Evolutionary conservation across 2,888 invertebrate genomes (phyloP).

Genomic region (Podotricha telesiphe): DNA sequence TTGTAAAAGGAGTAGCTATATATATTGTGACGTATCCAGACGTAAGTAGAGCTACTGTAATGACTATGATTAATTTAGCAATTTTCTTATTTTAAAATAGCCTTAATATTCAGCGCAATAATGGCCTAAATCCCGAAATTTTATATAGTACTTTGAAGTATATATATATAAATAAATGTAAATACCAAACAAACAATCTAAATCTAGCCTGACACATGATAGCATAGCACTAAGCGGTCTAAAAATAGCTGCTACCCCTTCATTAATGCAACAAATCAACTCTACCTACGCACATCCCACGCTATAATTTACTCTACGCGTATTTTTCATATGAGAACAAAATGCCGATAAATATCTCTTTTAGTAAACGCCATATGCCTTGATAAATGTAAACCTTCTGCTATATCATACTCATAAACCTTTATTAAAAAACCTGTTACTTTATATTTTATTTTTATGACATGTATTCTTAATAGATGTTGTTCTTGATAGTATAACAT

Average conservation of each 20-base stretch:
- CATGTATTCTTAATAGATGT: neutral
- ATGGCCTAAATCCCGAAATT: too few relatives aligned
- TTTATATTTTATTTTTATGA: neutral
- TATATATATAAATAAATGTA: too few relatives aligned
- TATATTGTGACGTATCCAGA: too few relatives aligned
- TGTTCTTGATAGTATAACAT: neutral
- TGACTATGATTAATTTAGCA: too few relatives aligned
- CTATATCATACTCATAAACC: conserved; percentile 1
- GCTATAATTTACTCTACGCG: conserved; percentile 39
- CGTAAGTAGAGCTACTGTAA: too few relatives aligned
- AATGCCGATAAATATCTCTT: conserved; percentile 31
- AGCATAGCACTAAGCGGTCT: conserved; percentile 26
- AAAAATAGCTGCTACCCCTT: conserved; percentile 37
- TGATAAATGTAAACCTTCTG: conserved; percentile 3
- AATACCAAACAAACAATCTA: neutral
- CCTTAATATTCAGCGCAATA: too few relatives aligned
- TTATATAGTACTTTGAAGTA: too few relatives aligned
- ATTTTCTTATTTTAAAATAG: too few relatives aligned
- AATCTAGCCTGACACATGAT: conserved; percentile 11
- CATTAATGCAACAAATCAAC: conserved; percentile 35
- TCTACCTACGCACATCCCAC: conserved; percentile 37
- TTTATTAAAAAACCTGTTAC: conserved; percentile 10
- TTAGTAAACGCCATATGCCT: conserved; percentile 6
- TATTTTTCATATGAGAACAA: conserved; percentile 38
- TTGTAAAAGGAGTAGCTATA: neutral